A percentile compares a stretch with the other conserved stretches of the same genome.
Conservation (phyloP, 2,113 vertebrate genomes). For the Bothrops jararaca region DNA sequence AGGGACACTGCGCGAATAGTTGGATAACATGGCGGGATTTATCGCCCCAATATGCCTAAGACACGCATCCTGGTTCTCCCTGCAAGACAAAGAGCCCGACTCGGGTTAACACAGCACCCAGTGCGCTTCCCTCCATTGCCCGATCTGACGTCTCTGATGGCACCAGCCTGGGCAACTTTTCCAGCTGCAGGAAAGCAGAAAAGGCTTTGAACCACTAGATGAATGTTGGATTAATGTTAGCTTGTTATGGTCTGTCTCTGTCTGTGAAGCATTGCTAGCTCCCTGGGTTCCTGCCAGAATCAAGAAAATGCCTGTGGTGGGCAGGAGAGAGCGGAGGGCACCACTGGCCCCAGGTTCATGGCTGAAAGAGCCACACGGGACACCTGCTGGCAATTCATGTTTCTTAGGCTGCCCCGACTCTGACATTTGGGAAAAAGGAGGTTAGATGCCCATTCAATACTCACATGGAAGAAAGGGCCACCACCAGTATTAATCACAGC, state of each 20-base stretch:
- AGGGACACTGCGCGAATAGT: fast-evolving
- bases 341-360: not conserved
- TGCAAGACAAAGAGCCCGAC: not conserved
- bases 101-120: not conserved
- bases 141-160: not conserved
- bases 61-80: not conserved
- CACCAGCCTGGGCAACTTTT: not conserved
- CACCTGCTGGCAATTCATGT: not conserved
- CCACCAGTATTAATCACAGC: not conserved
- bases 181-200: not conserved
- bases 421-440: not conserved
- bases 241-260: not conserved
- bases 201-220: not conserved
- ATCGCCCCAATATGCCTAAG: not conserved
- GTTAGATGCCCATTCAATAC: not conserved
- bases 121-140: not conserved
- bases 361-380: not conserved
- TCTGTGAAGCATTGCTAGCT: not conserved
- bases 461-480: not conserved
- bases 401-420: not conserved
- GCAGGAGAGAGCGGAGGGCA: not conserved
- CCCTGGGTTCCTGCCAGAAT: not conserved
- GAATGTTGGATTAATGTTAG: not conserved
- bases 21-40: not conserved
- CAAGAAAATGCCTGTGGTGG: not conserved